Conservation (phyloP, 1,140 invertebrate genomes). For the Macrocentrus cingulum region DNA sequence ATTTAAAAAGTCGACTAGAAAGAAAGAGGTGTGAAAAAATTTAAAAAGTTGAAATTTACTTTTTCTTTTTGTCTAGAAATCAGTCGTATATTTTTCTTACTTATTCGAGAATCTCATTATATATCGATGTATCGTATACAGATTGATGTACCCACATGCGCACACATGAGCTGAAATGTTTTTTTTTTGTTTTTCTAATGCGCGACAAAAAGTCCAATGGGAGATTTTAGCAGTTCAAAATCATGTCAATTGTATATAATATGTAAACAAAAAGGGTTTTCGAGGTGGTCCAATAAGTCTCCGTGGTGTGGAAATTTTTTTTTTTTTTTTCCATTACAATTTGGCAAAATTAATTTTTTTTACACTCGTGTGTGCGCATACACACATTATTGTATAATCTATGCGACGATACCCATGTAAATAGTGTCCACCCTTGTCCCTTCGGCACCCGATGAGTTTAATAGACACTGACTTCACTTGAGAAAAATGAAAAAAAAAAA, state of each 20-base stretch:
- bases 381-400: constrained; percentile 26
- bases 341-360: neutral
- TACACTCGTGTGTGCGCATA: constrained; percentile 27
- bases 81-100: too few species aligned
- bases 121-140: constrained; percentile 28
- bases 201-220: too few species aligned
- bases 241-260: neutral
- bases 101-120: neutral
- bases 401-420: constrained; percentile 34
- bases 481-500: constrained; percentile 25
- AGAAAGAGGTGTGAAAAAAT: too few species aligned
- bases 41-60: too few species aligned
- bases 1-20: too few species aligned
- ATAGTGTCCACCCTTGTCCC: constrained; percentile 32
- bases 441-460: constrained; percentile 29
- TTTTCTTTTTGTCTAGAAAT: too few species aligned
- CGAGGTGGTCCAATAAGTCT: too few species aligned
- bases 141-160: constrained; percentile 41
- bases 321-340: neutral
- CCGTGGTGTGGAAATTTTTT: neutral
- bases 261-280: too few species aligned
- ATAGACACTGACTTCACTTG: constrained; percentile 41
- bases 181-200: constrained; percentile 7
- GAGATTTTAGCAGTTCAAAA: neutral
- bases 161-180: constrained; percentile 34